Evolutionary conservation across 53 echinoderm and acorn worm species (phyloP).

Genomic region (Pentamera pediparva): DNA sequence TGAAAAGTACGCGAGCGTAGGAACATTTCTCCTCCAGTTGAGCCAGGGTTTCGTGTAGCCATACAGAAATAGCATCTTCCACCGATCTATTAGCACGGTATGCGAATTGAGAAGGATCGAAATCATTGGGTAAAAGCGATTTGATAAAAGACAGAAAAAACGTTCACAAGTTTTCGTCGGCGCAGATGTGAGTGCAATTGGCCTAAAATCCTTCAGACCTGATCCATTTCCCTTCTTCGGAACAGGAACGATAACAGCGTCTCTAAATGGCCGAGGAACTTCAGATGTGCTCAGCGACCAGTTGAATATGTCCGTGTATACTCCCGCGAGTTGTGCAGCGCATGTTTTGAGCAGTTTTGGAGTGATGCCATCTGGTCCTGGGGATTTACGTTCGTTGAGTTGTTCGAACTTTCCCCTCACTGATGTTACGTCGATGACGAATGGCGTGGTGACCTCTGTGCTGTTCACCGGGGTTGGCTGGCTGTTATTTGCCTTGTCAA

Average conservation of each 20-base stretch:
- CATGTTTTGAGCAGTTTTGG: slow-evolving; percentile 16
- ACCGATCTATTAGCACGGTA: not conserved
- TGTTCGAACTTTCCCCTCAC: not conserved
- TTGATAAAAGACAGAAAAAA: slow-evolving; percentile 3
- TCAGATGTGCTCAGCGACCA: slow-evolving; percentile 15
- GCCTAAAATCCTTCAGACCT: slow-evolving; percentile 25
- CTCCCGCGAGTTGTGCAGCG: not conserved
- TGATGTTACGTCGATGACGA: slow-evolving; percentile 5
- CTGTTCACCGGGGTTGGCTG: not conserved
- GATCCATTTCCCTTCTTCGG: slow-evolving; percentile 7
- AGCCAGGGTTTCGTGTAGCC: no score
- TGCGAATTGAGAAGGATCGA: no score
- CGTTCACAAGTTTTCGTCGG: not conserved
- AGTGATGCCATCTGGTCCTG: slow-evolving; percentile 34
- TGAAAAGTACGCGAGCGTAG: no score
- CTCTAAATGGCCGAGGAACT: slow-evolving; percentile 11
- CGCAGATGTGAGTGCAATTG: not conserved
- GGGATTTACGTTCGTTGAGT: slow-evolving; percentile 25
- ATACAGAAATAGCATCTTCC: slow-evolving; percentile 17
- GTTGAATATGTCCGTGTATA: slow-evolving; percentile 25
- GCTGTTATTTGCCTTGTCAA: slow-evolving; percentile 27
- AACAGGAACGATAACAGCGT: slow-evolving; percentile 14
- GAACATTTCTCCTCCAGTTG: no score
- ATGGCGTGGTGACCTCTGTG: slow-evolving; percentile 10
- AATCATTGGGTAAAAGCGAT: no score